Evolutionary conservation across 2,113 vertebrate genomes (phyloP).

Genomic region (Nibea coibor): DNA sequence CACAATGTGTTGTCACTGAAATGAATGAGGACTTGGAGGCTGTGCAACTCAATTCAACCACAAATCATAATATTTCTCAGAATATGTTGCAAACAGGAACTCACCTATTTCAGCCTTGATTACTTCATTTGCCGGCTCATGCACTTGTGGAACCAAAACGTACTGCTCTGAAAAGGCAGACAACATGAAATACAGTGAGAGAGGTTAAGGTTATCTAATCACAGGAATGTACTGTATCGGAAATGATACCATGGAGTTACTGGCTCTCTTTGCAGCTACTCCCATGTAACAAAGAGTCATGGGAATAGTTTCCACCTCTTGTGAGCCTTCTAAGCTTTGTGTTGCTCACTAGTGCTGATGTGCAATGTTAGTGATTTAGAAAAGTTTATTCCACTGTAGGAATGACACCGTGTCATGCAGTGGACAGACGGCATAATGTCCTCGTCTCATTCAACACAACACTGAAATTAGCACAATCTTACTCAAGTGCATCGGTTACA

Average conservation of each 20-base stretch:
- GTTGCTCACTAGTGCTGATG: background rate
- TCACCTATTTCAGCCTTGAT: conserved; percentile 86
- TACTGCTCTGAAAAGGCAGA: conserved; percentile 58
- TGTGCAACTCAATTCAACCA: background rate
- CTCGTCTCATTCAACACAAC: too few relatives aligned
- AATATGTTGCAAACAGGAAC: conserved; percentile 47
- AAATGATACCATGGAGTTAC: background rate
- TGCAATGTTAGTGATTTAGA: background rate
- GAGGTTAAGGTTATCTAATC: background rate
- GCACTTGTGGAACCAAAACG: conserved; percentile 76
- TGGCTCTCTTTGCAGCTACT: too few relatives aligned
- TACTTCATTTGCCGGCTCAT: conserved; percentile 82
- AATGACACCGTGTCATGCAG: background rate
- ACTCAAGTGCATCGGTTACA: too few relatives aligned
- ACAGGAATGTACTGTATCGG: background rate
- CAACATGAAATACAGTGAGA: background rate
- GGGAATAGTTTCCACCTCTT: background rate
- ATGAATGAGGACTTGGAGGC: background rate
- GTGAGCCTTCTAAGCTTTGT: background rate
- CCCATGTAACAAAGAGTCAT: background rate
- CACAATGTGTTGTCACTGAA: too few relatives aligned
- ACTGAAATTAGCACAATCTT: too few relatives aligned
- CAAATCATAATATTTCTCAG: background rate
- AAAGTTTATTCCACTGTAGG: background rate
- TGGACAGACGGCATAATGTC: background rate